These are phyloP conservation scores for Microplitis manilae DNA, from an alignment of 2,888 invertebrate species.

Conservation along the genomic window DNA sequence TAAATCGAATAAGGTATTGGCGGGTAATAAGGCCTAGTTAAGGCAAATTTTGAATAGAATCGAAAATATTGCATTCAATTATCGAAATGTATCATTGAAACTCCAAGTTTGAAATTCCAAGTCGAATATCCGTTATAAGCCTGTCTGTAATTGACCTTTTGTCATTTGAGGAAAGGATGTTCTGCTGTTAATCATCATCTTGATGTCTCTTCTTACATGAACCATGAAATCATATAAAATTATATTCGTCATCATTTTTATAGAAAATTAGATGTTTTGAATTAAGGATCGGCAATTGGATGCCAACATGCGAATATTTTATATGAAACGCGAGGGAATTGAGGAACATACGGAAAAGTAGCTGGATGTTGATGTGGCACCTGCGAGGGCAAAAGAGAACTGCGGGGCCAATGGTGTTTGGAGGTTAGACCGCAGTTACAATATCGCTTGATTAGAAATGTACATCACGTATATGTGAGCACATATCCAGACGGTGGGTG, in stretches of 20 bases:
- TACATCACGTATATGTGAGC: conserved; percentile 70
- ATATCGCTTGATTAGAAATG: conserved; percentile 73
- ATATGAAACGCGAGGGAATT: conserved; percentile 6
- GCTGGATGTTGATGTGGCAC: conserved; percentile 42
- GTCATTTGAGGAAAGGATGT: too few species aligned
- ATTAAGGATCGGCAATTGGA: neutral
- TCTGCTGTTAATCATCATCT: too few species aligned
- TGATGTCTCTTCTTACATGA: too few species aligned
- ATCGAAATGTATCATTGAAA: too few species aligned
- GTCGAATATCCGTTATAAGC: too few species aligned
- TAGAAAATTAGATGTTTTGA: conserved; percentile 14
- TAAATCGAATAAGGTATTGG: too few species aligned
- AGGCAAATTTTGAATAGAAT: too few species aligned
- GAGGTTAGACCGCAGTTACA: conserved; percentile 73
- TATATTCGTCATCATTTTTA: neutral
- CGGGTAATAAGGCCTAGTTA: too few species aligned
- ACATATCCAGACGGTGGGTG: conserved; percentile 65
- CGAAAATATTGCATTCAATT: too few species aligned
- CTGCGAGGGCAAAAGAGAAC: conserved; percentile 48
- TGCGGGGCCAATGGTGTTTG: conserved; percentile 68
- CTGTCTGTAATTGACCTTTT: too few species aligned
- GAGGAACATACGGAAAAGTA: conserved; percentile 32
- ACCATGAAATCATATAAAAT: too few species aligned
- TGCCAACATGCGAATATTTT: conserved; percentile 3
- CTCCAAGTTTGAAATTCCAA: too few species aligned